Percentiles rank a stretch among this genome's conserved stretches.
phyloP scores from a whole-genome alignment of 2,113 vertebrate species.

The Pygoscelis antarcticus region DNA sequence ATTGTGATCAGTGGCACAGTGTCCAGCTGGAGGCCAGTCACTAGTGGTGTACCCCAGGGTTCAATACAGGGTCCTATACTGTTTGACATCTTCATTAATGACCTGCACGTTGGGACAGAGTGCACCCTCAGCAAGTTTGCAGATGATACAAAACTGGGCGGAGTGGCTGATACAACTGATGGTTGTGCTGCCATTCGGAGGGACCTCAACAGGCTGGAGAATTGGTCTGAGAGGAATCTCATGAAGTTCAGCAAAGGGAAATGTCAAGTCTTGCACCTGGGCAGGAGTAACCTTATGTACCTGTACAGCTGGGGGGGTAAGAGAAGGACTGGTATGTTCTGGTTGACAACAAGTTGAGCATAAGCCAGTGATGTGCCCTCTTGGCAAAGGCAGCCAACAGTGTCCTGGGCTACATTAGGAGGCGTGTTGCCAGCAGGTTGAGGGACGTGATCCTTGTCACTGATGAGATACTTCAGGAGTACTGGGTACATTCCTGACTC shows the following conservation, averaged over 20 bases:
- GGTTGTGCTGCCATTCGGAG: background rate
- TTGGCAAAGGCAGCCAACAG: background rate
- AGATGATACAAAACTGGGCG: background rate
- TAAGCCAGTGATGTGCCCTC: background rate
- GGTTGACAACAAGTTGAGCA: background rate
- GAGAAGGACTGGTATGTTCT: background rate
- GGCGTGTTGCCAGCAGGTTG: background rate
- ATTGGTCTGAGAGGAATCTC: background rate
- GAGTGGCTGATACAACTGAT: background rate
- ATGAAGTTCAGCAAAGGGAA: background rate
- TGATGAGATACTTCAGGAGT: background rate
- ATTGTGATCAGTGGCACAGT: background rate
- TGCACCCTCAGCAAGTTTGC: background rate
- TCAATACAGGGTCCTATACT: background rate
- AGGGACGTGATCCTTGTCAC: background rate
- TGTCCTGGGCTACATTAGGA: background rate
- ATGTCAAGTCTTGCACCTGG: background rate
- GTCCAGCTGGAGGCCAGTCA: background rate
- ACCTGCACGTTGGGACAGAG: background rate
- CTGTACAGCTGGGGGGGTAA: background rate
- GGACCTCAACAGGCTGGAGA: background rate
- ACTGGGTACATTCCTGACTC: background rate
- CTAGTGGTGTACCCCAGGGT: background rate
- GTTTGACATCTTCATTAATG: background rate
- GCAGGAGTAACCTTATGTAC: background rate